Evolutionary conservation across 1,140 invertebrate genomes (phyloP).

Genomic region (Rhagoletis pomonella): DNA sequence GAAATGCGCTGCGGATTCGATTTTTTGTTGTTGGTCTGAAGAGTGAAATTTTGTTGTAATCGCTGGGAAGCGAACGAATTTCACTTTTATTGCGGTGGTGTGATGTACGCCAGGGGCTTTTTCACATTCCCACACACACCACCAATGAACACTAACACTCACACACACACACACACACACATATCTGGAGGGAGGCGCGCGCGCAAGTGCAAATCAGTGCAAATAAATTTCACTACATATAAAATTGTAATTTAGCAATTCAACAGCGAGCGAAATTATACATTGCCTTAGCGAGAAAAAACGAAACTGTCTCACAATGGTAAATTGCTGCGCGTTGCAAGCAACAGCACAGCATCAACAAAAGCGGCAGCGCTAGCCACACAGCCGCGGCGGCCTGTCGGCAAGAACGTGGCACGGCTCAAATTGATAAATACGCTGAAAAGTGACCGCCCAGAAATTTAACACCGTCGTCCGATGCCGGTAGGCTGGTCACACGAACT

Average conservation of each 20-base stretch:
- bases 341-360: neutral
- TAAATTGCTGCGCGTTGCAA: neutral
- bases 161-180: neutral
- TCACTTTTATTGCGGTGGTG: constrained; percentile 42
- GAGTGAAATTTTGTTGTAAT: constrained; percentile 33
- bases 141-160: neutral
- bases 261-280: neutral
- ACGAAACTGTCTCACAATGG: neutral
- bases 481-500: neutral
- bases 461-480: neutral
- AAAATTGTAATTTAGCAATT: constrained; percentile 7
- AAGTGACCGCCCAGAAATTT: constrained; percentile 48
- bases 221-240: neutral
- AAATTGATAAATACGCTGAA: constrained; percentile 50
- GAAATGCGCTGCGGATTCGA: too few relatives aligned
- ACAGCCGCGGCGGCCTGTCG: neutral
- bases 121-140: neutral
- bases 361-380: neutral
- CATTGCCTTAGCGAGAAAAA: neutral
- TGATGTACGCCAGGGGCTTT: neutral
- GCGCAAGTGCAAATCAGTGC: neutral
- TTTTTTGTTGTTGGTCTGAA: neutral
- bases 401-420: constrained; percentile 6
- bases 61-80: neutral
- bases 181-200: neutral